phyloP scores from a whole-genome alignment of 64 coral and sea anemone species.

The Stichodactyla mertensii region DNA sequence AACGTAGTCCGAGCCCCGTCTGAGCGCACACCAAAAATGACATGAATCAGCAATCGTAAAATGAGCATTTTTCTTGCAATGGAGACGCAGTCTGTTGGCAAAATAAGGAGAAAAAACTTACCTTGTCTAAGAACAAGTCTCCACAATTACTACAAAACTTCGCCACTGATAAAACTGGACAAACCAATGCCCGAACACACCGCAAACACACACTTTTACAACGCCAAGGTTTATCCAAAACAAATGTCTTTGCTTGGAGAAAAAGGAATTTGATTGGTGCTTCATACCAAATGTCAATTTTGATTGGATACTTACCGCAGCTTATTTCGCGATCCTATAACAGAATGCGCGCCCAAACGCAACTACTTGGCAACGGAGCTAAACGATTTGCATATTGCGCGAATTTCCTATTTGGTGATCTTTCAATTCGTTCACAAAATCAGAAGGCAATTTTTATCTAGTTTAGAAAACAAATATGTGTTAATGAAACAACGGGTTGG shows the following conservation, averaged over 20 bases:
- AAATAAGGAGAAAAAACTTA: conserved; percentile 18
- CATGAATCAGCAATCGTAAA: background rate
- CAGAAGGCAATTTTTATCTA: background rate
- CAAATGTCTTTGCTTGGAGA: background rate
- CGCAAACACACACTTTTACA: conserved; percentile 31
- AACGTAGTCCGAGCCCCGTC: background rate
- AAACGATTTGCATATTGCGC: background rate
- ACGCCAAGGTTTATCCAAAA: background rate
- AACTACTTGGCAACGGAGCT: background rate
- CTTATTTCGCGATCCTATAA: conserved; percentile 73
- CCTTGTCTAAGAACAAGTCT: conserved; percentile 69
- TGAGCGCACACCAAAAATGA: background rate
- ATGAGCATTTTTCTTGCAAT: background rate
- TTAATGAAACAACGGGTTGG: too few species aligned
- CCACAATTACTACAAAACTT: conserved; percentile 52
- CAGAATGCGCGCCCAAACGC: conserved; percentile 9
- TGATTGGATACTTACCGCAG: conserved; percentile 1
- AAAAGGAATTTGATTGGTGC: background rate
- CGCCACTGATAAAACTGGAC: conserved; percentile 37
- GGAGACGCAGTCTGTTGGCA: background rate
- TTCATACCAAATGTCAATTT: background rate
- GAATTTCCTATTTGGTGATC: background rate
- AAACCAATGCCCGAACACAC: background rate
- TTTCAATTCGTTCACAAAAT: too few species aligned
- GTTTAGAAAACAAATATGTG: too few species aligned